Conservation (phyloP, 2,888 invertebrate genomes). For the Tuta absoluta region DNA sequence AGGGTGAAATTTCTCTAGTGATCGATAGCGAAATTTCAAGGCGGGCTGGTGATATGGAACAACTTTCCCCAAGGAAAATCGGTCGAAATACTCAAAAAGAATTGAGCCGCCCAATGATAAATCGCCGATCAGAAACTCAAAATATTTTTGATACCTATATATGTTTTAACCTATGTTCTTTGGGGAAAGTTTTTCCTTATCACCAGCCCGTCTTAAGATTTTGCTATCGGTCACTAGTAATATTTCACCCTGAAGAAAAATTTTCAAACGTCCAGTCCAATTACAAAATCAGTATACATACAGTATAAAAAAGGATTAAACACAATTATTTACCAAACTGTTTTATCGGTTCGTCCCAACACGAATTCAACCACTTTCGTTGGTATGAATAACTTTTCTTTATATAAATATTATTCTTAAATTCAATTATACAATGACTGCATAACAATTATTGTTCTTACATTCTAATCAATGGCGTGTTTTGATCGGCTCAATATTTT, state of each 20-base stretch:
- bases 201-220: too few species aligned
- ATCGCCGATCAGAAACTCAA: too few species aligned
- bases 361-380: not conserved
- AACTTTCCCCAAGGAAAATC: not conserved
- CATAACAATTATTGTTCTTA: slow-evolving; percentile 46
- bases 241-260: too few species aligned
- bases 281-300: not conserved
- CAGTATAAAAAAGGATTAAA: not conserved
- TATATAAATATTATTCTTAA: slow-evolving; percentile 7
- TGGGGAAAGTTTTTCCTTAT: too few species aligned
- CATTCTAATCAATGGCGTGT: slow-evolving; percentile 66
- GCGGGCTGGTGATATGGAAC: too few species aligned
- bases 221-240: too few species aligned
- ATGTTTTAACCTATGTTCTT: too few species aligned
- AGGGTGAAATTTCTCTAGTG: too few species aligned
- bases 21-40: too few species aligned
- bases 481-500: slow-evolving; percentile 56
- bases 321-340: not conserved
- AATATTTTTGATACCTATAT: too few species aligned
- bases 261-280: too few species aligned
- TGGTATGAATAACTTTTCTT: not conserved
- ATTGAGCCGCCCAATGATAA: too few species aligned
- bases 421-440: slow-evolving; percentile 18
- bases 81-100: not conserved
- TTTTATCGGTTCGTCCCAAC: not conserved